Percentiles rank a stretch among this genome's conserved stretches.
Conservation (phyloP, 2,888 invertebrate genomes). For the Scrobipalpa costella region DNA sequence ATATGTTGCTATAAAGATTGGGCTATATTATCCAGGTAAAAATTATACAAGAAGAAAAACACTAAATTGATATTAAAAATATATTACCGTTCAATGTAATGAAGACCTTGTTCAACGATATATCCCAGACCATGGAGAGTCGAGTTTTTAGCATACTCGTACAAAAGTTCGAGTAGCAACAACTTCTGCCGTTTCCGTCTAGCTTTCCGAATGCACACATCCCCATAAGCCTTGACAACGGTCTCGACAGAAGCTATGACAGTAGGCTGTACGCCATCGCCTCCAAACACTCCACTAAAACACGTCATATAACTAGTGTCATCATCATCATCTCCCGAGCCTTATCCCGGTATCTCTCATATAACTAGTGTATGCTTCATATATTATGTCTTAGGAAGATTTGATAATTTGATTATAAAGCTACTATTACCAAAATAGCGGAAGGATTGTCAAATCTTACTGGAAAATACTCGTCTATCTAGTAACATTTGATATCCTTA, state of each 20-base stretch:
- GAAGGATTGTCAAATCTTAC: no score
- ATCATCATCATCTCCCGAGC: no score
- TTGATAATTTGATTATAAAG: no score
- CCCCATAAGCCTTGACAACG: constrained; percentile 36
- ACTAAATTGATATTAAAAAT: background rate
- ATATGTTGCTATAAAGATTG: background rate
- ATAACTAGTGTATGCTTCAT: background rate
- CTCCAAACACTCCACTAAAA: background rate
- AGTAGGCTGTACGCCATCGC: background rate
- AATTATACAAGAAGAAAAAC: no score
- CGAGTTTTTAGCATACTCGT: constrained; percentile 49
- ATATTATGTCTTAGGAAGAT: no score
- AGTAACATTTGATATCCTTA: no score
- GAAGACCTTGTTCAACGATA: constrained; percentile 43
- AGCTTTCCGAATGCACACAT: constrained; percentile 43
- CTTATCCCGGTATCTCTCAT: no score
- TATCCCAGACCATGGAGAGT: constrained; percentile 54
- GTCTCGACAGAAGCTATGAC: background rate
- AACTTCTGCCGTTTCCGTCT: constrained; percentile 47
- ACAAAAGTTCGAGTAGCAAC: constrained; percentile 39
- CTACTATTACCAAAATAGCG: no score
- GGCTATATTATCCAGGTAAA: no score
- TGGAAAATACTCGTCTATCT: no score
- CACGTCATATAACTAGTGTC: background rate
- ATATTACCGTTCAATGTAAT: constrained; percentile 45